A percentile compares a stretch with the other conserved stretches of the same genome.
These are phyloP conservation scores for Aplysia californica DNA, from an alignment of 1,140 invertebrate genomes.

Conservation along the genomic window DNA sequence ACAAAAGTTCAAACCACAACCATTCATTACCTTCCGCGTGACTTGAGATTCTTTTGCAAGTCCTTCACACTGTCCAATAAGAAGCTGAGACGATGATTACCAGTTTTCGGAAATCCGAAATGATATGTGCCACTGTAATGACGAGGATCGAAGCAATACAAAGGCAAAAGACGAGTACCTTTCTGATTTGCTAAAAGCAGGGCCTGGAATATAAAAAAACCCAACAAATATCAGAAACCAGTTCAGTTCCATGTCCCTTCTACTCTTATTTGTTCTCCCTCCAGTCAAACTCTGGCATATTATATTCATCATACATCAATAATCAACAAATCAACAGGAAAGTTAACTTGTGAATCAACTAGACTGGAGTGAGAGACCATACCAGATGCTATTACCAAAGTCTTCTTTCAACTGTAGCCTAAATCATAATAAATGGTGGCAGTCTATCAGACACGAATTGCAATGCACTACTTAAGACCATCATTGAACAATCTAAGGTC, in stretches of 20 bases:
- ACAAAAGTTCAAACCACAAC: no score
- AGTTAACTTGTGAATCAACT: background rate
- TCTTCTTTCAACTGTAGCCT: no score
- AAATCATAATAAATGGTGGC: no score
- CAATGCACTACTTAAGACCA: no score
- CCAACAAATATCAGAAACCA: background rate
- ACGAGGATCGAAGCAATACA: conserved; percentile 67
- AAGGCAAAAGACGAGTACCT: conserved; percentile 54
- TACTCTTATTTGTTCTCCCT: no score
- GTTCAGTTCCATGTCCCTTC: no score
- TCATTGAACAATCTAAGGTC: no score
- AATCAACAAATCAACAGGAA: background rate
- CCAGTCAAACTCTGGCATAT: background rate
- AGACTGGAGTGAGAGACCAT: background rate
- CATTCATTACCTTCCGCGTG: conserved; percentile 39
- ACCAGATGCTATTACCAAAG: no score
- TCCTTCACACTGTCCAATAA: conserved; percentile 58
- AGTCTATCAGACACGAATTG: no score
- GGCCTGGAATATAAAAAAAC: conserved; percentile 32
- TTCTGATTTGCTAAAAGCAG: conserved; percentile 40
- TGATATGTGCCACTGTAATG: conserved; percentile 61
- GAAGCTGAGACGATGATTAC: conserved; percentile 58
- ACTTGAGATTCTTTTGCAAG: conserved; percentile 46
- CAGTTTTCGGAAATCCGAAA: conserved; percentile 63
- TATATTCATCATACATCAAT: background rate